Percentiles rank a stretch among this genome's conserved stretches.
Conservation (phyloP, 2,113 vertebrate genomes). For the Lepus timidus region DNA sequence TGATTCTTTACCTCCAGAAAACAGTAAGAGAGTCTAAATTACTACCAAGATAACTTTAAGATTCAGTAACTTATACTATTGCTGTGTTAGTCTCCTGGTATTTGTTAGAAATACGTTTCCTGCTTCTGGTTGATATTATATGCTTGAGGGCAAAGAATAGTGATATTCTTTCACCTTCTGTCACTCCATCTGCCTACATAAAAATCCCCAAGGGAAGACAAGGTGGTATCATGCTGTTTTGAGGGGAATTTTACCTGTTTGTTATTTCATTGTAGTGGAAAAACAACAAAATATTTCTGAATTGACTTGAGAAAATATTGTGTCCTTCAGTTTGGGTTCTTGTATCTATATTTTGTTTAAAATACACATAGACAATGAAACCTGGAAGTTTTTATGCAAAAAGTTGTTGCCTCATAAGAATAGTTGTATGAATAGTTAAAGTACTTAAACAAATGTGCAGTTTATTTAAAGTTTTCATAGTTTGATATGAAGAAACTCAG, state of each 20-base stretch:
- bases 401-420: constrained; percentile 11
- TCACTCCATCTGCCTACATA: constrained; percentile 40
- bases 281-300: constrained; percentile 34
- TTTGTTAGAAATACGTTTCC: constrained; percentile 56
- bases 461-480: constrained; percentile 21
- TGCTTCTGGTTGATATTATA: not conserved
- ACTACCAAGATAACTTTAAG: not conserved
- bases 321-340: not conserved
- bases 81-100: constrained; percentile 21
- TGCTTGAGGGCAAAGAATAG: constrained; percentile 36
- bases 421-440: constrained; percentile 36
- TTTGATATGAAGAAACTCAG: constrained; percentile 11
- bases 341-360: constrained; percentile 47
- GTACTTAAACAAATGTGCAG: constrained; percentile 8
- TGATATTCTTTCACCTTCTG: constrained; percentile 61
- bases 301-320: constrained; percentile 47
- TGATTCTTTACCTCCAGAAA: not conserved
- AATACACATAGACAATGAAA: constrained; percentile 24
- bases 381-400: not conserved
- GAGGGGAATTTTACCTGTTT: constrained; percentile 18
- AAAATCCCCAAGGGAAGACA: constrained; percentile 34
- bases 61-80: not conserved
- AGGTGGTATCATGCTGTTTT: constrained; percentile 1
- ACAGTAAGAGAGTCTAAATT: constrained; percentile 21
- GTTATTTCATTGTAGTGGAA: constrained; percentile 10